Conservation (phyloP, 64 coral and sea anemone species). For the Anthopleura sola region DNA sequence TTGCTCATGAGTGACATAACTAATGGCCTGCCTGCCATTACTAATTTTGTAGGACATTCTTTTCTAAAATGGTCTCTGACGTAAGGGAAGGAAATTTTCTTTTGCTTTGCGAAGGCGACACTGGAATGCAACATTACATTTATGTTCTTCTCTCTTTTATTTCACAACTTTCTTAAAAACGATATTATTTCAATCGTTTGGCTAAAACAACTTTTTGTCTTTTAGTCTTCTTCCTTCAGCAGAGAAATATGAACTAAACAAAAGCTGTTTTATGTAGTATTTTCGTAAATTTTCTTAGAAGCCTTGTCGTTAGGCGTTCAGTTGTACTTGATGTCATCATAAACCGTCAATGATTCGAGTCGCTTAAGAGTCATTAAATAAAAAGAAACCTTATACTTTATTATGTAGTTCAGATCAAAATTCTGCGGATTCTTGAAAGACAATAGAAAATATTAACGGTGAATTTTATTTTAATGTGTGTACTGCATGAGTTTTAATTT, state of each 20-base stretch:
- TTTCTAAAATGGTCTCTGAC: background rate
- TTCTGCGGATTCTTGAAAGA: background rate
- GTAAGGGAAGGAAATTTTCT: background rate
- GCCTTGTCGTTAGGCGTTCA: background rate
- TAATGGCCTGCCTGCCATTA: background rate
- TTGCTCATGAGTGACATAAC: background rate
- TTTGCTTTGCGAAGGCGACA: background rate
- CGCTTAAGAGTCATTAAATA: background rate
- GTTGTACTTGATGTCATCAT: background rate
- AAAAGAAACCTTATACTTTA: background rate
- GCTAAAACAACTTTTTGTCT: no score
- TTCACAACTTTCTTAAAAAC: background rate
- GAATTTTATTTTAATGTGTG: background rate
- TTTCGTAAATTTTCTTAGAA: background rate
- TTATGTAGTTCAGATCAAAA: background rate
- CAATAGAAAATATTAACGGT: background rate
- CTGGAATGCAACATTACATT: background rate
- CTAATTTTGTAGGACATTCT: background rate
- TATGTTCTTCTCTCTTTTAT: background rate
- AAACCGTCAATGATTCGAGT: background rate
- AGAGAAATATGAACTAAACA: no score
- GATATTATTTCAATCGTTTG: no score
- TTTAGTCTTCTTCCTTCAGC: no score
- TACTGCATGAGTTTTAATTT: background rate
- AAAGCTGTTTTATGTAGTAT: background rate